Evolutionary conservation across 2,888 invertebrate species (phyloP), one percentile per base, ranked within the genome.

Genomic region (Stenichneumon culpator): DNA sequence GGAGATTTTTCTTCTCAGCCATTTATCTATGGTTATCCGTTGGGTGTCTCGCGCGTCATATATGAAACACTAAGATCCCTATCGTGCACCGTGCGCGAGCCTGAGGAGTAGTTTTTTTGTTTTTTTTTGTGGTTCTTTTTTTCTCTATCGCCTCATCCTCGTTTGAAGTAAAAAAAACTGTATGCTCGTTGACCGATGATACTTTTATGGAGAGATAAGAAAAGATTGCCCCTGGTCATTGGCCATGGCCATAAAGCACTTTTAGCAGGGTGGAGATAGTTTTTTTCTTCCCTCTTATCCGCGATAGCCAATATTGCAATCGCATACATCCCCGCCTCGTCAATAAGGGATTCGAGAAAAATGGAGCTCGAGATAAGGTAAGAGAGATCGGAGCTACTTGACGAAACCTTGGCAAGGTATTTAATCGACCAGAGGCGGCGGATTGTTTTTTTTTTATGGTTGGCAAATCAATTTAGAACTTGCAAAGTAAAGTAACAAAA

Each of bases 201-300:
- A 88, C 88, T 89, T 89, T 90, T 89, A 89, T 88, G 86, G 86
- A 19, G 65, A 77, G 90, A 90, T 90, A 90, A 89, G 86, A 79
- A 75, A 78, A 86, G 84, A 89, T 87, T 84, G 86, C 57, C 65
- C 73, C 65, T 47, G 36, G 32, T 36, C 25, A 47, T 28, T 44
- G 67, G 52, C n/a, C 16, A 22, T 57, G 36, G 44, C n/a, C 19
- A 57, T 36, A n/a, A n/a, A 36, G 50, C 50, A 19, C 28, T 68
- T 72, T 81, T 73, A 73, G 63, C 54, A 36, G 68, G 60, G 68
- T 68, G 39, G 70, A 28, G 57, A 67, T 60, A 14, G 9, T 32
- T 65, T 57, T 68, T 75, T 72, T 36, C n/a, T 73, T 68, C 32
- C 60, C 32, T 25, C 36, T 36, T 14, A 32, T 7, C 19, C 44